Evolutionary conservation across 2,113 vertebrate species (phyloP).

Genomic region (Lagenorhynchus albirostris): DNA sequence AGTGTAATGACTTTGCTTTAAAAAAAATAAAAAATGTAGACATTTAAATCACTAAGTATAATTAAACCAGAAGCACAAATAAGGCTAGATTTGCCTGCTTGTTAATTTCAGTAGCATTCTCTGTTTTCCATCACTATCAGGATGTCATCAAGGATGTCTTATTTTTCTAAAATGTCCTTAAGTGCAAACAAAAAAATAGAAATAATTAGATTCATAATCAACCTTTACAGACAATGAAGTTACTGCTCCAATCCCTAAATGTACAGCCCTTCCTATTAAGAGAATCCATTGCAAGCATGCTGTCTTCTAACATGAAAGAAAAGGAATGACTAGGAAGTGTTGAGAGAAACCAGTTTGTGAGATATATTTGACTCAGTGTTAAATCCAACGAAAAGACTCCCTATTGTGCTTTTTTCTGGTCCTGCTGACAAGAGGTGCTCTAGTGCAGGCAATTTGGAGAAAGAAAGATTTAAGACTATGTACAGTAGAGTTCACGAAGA

Average conservation of each 20-base stretch:
- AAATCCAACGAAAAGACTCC: not conserved
- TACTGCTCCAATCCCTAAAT: not conserved
- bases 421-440: not conserved
- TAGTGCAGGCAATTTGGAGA: not conserved
- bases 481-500: not conserved
- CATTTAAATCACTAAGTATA: not conserved
- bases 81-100: not conserved
- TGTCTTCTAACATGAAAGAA: not conserved
- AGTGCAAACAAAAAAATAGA: not conserved
- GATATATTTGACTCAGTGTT: not conserved
- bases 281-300: not conserved
- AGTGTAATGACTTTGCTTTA: not conserved
- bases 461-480: not conserved
- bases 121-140: not conserved
- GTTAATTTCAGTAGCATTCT: not conserved
- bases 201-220: not conserved
- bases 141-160: not conserved
- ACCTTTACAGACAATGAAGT: not conserved
- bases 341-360: not conserved
- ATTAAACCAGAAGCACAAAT: conserved; percentile 3
- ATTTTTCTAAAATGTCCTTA: not conserved
- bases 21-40: not conserved
- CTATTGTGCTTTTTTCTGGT: not conserved
- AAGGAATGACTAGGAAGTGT: not conserved
- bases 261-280: not conserved